Evolutionary conservation across 2,888 invertebrate genomes (phyloP), one percentile per base, ranked within the genome.

Genomic region (Aporophyla nigra): DNA sequence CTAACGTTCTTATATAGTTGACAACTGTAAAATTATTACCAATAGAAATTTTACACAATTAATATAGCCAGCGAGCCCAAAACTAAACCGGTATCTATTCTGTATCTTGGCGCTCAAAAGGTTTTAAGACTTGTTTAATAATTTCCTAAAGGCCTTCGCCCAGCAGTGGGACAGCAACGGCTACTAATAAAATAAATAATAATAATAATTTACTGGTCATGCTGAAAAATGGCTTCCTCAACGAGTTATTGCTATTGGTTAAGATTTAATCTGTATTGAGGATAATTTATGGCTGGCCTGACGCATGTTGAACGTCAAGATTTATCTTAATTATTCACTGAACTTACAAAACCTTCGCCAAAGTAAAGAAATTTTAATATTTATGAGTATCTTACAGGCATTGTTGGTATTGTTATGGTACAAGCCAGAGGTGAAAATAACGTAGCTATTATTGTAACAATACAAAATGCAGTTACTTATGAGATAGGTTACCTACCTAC

Each of bases 271-370:
- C 10, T 19, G 56, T 51, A n/a, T 66, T 51, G 6, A 21, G 51
- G 19, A 33, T 53, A 70, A 59, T 53, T 53, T 33, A 53, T 21
- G 71, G 14, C 19, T 49, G 49, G 43, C 2, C n/a, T 24, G 46
- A 49, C 10, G n/a, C 24, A 16, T 56, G 0, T 10, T 33, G 19
- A 16, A 33, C n/a, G 33, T 53, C 12, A 58, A 49, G 46, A 66
- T 82, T 51, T 63, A 76, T 82, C 69, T 69, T 59, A 61, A 61
- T 43, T 65, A 76, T 77, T 82, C 62, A 65, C 40, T 68, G 51
- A 82, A 58, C 68, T 59, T 27, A 5, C 5, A 46, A 61, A 61
- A 78, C 61, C 78, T 67, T 14, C 3, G 10, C 4, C 7, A 21
- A 24, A 19, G 21, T 21, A 65, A 53, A 33, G 0, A 7, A 43